Percentiles rank a stretch among this genome's conserved stretches.
These are phyloP conservation scores for Spatulosminthurus flaviceps DNA, from an alignment of 2,888 invertebrate species.

Conservation along the genomic window DNA sequence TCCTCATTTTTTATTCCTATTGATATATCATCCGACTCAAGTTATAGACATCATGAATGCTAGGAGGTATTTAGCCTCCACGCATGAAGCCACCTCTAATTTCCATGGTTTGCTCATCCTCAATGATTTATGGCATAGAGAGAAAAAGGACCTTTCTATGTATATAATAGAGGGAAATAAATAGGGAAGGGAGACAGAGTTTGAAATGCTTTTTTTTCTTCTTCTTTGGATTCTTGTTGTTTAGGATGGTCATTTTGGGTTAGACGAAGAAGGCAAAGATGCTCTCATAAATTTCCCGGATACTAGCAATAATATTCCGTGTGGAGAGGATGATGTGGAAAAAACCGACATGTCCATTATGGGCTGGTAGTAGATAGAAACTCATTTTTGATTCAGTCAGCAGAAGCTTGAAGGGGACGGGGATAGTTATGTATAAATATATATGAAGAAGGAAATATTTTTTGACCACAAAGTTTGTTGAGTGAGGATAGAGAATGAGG, in stretches of 20 bases:
- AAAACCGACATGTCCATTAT: slow-evolving; percentile 13
- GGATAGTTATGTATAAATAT: slow-evolving; percentile 23
- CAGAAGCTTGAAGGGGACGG: slow-evolving; percentile 27
- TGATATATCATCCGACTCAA: not conserved
- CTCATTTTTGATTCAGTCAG: slow-evolving; percentile 18
- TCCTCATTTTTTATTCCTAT: slow-evolving; percentile 15
- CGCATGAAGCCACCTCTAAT: too few species aligned
- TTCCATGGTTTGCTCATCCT: too few species aligned
- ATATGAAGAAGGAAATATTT: slow-evolving; percentile 45
- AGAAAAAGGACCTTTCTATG: too few species aligned
- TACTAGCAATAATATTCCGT: not conserved
- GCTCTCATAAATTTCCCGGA: slow-evolving; percentile 9
- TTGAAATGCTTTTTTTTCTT: not conserved
- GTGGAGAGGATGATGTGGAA: slow-evolving; percentile 5
- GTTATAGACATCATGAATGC: not conserved
- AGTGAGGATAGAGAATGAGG: slow-evolving; percentile 21
- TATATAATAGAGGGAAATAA: too few species aligned
- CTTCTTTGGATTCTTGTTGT: not conserved
- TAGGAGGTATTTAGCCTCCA: not conserved
- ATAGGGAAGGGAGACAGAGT: too few species aligned
- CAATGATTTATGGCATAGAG: too few species aligned
- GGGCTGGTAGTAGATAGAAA: not conserved
- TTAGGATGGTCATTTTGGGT: not conserved
- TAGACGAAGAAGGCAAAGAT: not conserved
- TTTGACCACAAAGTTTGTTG: slow-evolving; percentile 49